phyloP scores from a whole-genome alignment of 2,888 invertebrate genomes.

The Xylocampa areola region DNA sequence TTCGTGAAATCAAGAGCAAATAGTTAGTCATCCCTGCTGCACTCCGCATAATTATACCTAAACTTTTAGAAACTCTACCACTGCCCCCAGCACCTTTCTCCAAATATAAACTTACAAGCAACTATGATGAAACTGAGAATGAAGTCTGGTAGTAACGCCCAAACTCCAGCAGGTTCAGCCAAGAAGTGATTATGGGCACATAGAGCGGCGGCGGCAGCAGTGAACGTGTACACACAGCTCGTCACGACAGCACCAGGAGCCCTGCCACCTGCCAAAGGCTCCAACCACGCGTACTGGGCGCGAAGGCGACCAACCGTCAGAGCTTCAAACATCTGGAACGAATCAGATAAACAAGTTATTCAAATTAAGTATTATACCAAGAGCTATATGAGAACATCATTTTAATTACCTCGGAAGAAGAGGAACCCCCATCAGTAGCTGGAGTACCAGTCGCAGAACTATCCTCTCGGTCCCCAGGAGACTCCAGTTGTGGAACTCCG shows the following conservation, averaged over 20 bases:
- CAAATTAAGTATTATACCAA: background rate
- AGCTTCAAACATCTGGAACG: slow-evolving; percentile 88
- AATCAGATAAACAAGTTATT: background rate
- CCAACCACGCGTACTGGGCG: slow-evolving; percentile 93
- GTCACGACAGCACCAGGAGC: slow-evolving; percentile 94
- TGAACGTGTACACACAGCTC: slow-evolving; percentile 92
- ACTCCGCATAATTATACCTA: too few relatives aligned
- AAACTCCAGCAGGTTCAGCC: slow-evolving; percentile 90
- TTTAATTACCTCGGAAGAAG: slow-evolving; percentile 83
- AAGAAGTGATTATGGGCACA: slow-evolving; percentile 92
- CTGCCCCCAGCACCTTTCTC: too few relatives aligned
- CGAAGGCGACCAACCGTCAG: slow-evolving; percentile 94
- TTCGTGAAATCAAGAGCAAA: too few relatives aligned
- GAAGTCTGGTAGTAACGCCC: slow-evolving; percentile 91
- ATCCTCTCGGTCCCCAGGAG: slow-evolving; percentile 89
- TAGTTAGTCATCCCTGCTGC: too few relatives aligned
- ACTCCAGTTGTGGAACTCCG: slow-evolving; percentile 85
- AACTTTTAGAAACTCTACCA: too few relatives aligned
- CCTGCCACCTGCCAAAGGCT: slow-evolving; percentile 92
- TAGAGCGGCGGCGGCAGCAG: slow-evolving; percentile 91
- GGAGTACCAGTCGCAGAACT: slow-evolving; percentile 91
- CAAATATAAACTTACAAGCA: slow-evolving; percentile 87
- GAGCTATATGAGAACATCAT: background rate
- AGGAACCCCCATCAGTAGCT: slow-evolving; percentile 90
- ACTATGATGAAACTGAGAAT: slow-evolving; percentile 91